These are phyloP conservation scores for Camponotus fellah DNA, from an alignment of 2,888 invertebrate genomes.

Conservation along the genomic window DNA sequence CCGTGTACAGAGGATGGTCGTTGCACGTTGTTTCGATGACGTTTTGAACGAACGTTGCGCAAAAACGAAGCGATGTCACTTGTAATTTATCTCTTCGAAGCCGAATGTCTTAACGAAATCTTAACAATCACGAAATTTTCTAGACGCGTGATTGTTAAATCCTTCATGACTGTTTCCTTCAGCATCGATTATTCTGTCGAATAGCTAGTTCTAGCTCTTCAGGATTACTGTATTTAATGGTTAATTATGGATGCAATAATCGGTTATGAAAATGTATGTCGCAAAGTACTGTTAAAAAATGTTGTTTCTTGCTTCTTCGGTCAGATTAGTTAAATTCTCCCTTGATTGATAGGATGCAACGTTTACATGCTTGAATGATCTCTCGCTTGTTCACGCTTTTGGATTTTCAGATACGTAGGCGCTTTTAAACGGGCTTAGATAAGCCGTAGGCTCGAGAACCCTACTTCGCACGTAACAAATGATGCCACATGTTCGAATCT, in stretches of 20 bases:
- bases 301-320: constrained; percentile 3
- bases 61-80: background rate
- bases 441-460: constrained; percentile 70
- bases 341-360: constrained; percentile 52
- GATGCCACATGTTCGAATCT: constrained; percentile 86
- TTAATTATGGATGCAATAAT: background rate
- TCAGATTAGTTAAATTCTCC: background rate
- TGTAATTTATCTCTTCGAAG: background rate
- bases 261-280: background rate
- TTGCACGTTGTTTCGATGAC: constrained; percentile 37
- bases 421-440: constrained; percentile 75
- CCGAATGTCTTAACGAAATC: background rate
- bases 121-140: background rate
- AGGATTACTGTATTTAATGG: background rate
- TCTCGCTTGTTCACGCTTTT: constrained; percentile 69
- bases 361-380: constrained; percentile 71
- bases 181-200: background rate
- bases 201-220: background rate
- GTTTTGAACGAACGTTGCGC: background rate
- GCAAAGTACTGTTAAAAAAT: background rate
- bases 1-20: constrained; percentile 24
- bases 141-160: background rate
- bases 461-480: constrained; percentile 83
- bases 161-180: background rate
- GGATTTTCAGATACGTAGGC: constrained; percentile 71